Percentiles rank a stretch among this genome's conserved stretches.
These are phyloP conservation scores for Sebastes alutus DNA, from an alignment of 2,797 vertebrate genomes.

Conservation along the genomic window DNA sequence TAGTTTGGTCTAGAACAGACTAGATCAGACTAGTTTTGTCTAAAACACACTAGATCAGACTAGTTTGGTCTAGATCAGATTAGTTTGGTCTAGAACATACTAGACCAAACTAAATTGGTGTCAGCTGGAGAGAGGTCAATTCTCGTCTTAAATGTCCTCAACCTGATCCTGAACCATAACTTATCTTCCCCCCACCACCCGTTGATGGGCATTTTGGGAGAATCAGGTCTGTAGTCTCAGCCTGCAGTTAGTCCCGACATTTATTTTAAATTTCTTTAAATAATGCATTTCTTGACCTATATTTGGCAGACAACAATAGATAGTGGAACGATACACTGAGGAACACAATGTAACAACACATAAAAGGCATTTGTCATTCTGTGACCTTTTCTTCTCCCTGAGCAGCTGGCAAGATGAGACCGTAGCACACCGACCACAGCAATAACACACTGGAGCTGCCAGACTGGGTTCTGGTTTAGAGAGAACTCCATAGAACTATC, in stretches of 20 bases:
- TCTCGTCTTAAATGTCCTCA: background rate
- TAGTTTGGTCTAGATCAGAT: no score
- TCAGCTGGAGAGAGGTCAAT: background rate
- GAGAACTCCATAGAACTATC: background rate
- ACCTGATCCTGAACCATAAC: background rate
- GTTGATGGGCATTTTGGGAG: background rate
- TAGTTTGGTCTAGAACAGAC: no score
- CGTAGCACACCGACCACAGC: background rate
- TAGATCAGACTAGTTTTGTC: no score
- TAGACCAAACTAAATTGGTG: no score
- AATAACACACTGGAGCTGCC: background rate
- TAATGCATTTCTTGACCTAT: background rate
- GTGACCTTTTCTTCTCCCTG: slow-evolving; percentile 25
- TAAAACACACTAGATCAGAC: no score
- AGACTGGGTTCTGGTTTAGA: background rate
- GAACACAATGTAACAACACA: background rate
- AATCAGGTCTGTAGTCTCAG: background rate
- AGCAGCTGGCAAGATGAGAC: background rate
- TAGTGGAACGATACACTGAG: background rate
- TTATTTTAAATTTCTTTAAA: background rate
- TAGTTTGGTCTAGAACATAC: no score
- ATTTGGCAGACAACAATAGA: background rate
- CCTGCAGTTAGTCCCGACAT: background rate
- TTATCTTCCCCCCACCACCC: no score
- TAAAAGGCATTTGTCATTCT: slow-evolving; percentile 3